Evolutionary conservation across 2,888 invertebrate species (phyloP), one percentile per base, ranked within the genome.

Genomic region (Lypha dubia): DNA sequence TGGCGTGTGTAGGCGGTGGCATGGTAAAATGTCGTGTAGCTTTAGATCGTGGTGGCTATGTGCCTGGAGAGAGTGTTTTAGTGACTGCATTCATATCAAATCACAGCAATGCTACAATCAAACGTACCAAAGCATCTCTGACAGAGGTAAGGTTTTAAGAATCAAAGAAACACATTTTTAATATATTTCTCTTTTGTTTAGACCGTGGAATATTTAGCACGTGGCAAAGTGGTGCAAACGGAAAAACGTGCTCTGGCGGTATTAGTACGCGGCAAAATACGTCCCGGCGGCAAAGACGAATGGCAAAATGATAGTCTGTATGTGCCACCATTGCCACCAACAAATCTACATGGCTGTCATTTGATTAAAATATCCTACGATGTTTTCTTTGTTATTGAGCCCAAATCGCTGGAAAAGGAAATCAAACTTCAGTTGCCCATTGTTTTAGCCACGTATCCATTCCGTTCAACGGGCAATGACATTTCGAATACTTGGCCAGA

Each of bases 251-350:
- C 96, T 91, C 93, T 98, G 88, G 97, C 97, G 1, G 94, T 95
- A 20, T 93, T 97, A 86, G 93, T 94, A 63, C 94, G 96, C 89
- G 97, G 97, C 58, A 97, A 96, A 93, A 95, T 97, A 86, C 94
- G 96, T 22, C 95, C 96, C 1, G 96, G 96, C 51, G 96, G 95
- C 88, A 94, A 95, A 81, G 97, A 97, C 91, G 95, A 95, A 92
- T 98, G 98, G 97, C 94, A 95, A 85, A 96, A 95, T 90, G 97
- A 98, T 92, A 95, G 96, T 90, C 94, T 98, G 76, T 97, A 97
- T 92, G 97, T 98, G 86, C 98, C 98, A 83, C 98, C 98, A 35
- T 93, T 98, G 89, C 98, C 98, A 86, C 98, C 98, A 46, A 98
- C 98, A 84, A 97, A 98, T 93, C 94, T 98, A 76, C 94, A 98